phyloP scores from a whole-genome alignment of 2,113 vertebrate species.

The Cairina moschata region DNA sequence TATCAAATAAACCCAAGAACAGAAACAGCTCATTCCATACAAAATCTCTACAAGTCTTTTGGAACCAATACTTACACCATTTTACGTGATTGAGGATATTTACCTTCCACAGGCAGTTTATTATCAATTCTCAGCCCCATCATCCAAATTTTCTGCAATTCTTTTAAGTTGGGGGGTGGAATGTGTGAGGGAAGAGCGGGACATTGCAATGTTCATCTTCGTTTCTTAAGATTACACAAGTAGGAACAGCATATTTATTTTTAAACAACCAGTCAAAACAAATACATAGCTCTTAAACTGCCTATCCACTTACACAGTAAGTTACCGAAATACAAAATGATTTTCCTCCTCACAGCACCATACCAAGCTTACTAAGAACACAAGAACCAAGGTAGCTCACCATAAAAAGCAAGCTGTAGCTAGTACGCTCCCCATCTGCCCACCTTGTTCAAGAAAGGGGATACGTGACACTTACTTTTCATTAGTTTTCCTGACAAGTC shows the following conservation, averaged over 20 bases:
- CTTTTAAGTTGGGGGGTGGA: background rate
- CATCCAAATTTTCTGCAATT: background rate
- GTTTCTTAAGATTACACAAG: background rate
- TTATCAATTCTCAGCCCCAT: background rate
- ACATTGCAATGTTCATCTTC: background rate
- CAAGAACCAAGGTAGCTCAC: background rate
- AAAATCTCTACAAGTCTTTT: background rate
- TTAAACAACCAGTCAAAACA: background rate
- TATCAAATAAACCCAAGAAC: constrained; percentile 39
- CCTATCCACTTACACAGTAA: background rate
- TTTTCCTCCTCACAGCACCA: background rate
- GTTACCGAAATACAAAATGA: background rate
- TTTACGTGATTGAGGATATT: background rate
- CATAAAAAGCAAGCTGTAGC: background rate
- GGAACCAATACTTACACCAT: background rate
- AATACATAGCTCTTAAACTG: background rate
- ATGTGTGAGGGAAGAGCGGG: background rate
- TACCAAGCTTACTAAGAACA: too few relatives aligned
- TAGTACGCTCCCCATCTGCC: background rate
- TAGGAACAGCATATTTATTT: background rate
- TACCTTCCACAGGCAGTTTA: background rate
- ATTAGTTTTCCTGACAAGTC: constrained; percentile 93
- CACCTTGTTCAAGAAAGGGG: background rate
- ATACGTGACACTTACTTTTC: constrained; percentile 90
- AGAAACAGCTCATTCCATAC: background rate